Evolutionary conservation across 2,797 vertebrate genomes (phyloP), one percentile per base, ranked within the genome.

Genomic region (Paedocypris micromegethes): DNA sequence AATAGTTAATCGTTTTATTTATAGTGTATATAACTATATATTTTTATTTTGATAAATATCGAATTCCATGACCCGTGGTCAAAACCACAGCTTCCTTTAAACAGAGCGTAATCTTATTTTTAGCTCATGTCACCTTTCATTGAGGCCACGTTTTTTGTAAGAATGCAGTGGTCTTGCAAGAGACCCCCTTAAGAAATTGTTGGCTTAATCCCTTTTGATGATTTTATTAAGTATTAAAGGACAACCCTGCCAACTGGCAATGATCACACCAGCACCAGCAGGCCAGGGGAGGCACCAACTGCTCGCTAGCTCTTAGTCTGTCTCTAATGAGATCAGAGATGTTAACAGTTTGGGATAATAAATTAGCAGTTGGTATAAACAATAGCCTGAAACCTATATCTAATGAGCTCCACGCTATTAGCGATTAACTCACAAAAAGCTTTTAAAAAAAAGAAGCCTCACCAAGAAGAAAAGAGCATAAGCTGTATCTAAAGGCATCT

Each of bases 151-250:
- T 5, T 56, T 9, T 69, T 64, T 58, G 51, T 58, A 58, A 52
- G 64, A 81, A 74, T 80, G 77, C 64, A 63, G 66, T 37, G 59
- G 58, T 59, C 56, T 64, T 57, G 79, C 84, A 84, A 79, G 80
- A 83, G 86, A 89, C 81, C 87, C 86, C 84, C 83, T 89, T 85
- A 89, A 89, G 89, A 90, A 90, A 90, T 89, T 87, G 84, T 85
- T 79, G 82, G 82, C 85, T 90, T 70, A 92, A 93, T 93, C 89
- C 88, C 84, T 86, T 91, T 86, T 92, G 92, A 94, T 94, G 91
- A 90, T 94, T 93, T 95, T 90, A 93, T 93, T 93, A 92, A 92
- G 90, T 88, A 85, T 85, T 83, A 82, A 81, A 79, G 77, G 85
- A 84, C 82, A 82, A 69, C 80, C 83, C 81, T 91, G 90, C 90